A percentile compares a stretch with the other conserved stretches of the same genome.
Evolutionary conservation across 2,797 vertebrate species (phyloP).

Genomic region (Momotus momota): DNA sequence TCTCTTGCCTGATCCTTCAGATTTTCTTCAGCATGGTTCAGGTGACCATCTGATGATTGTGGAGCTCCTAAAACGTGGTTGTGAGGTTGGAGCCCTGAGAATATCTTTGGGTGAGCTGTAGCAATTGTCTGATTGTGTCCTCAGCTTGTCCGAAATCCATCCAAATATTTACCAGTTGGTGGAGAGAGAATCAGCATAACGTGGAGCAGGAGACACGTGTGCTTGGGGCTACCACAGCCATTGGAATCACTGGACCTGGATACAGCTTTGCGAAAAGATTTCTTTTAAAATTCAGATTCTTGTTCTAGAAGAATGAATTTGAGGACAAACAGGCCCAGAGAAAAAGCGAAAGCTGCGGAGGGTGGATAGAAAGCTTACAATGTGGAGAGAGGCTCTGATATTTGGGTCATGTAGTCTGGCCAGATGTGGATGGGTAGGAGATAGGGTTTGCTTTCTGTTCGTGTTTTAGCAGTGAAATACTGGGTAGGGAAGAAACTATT

Average conservation of each 20-base stretch:
- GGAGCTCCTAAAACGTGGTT: neutral
- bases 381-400: neutral
- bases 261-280: neutral
- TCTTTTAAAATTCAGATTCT: neutral
- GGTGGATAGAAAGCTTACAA: neutral
- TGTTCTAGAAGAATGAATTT: neutral
- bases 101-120: neutral
- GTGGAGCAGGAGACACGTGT: neutral
- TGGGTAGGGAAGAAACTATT: neutral
- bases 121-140: neutral
- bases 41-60: rapidly evolving
- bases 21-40: rapidly evolving
- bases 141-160: neutral
- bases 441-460: neutral
- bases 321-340: neutral
- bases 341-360: neutral
- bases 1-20: neutral
- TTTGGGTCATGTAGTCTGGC: neutral
- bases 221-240: neutral
- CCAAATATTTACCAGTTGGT: neutral
- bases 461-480: neutral
- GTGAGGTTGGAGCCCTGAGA: neutral
- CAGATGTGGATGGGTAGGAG: neutral
- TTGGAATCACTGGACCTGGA: neutral
- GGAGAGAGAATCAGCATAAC: neutral